phyloP scores from a whole-genome alignment of 2,797 vertebrate species.

The Podarcis siculus region DNA sequence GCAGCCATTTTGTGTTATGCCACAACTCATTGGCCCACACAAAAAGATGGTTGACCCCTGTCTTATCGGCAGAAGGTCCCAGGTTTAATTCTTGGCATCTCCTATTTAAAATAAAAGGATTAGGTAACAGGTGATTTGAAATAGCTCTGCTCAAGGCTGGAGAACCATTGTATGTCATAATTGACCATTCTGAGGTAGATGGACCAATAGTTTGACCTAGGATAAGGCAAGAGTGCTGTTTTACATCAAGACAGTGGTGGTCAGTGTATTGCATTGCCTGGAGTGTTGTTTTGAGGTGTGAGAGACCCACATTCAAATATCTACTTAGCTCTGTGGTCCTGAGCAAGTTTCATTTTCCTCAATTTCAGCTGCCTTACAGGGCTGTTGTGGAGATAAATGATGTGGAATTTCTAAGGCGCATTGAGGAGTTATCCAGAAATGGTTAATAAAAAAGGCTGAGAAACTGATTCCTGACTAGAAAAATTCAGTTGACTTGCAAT shows the following conservation, averaged over 20 bases:
- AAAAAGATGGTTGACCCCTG: no score
- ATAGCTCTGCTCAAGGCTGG: neutral
- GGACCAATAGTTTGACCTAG: neutral
- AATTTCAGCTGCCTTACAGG: neutral
- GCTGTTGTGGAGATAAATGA: neutral
- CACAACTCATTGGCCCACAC: no score
- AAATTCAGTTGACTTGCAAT: constrained; percentile 15
- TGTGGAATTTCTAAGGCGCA: neutral
- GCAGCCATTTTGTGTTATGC: no score
- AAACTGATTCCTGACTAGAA: constrained; percentile 15
- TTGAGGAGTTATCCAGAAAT: neutral
- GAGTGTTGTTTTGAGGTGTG: neutral
- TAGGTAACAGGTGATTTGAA: neutral
- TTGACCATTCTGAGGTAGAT: neutral
- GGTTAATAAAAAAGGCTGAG: neutral
- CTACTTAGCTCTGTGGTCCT: neutral
- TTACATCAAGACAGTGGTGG: neutral
- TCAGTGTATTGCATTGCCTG: neutral
- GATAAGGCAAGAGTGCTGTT: neutral
- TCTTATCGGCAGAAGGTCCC: neutral
- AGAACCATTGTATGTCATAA: neutral
- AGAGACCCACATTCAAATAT: neutral
- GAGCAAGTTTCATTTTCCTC: neutral
- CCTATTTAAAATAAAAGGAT: neutral
- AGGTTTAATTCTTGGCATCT: neutral